A percentile compares a stretch with the other conserved stretches of the same genome.
Evolutionary conservation across 1,140 invertebrate genomes (phyloP).

Genomic region (Physella acuta): DNA sequence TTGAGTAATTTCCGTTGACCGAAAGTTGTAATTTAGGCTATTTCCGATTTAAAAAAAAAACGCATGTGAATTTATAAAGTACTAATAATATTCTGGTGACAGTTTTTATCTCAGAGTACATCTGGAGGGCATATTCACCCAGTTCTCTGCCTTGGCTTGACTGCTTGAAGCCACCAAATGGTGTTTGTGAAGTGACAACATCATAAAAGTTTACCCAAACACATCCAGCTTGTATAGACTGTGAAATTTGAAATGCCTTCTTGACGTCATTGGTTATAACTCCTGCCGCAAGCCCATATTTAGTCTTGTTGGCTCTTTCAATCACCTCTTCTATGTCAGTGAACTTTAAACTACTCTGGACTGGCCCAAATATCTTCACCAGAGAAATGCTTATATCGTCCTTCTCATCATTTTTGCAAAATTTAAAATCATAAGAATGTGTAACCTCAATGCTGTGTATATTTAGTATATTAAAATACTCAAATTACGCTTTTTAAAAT

Average conservation of each 20-base stretch:
- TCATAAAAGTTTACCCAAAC: slow-evolving; percentile 88
- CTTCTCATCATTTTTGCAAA: too few species aligned
- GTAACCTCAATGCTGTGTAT: too few species aligned
- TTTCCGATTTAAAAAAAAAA: too few species aligned
- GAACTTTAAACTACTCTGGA: slow-evolving; percentile 86
- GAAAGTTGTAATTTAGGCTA: too few species aligned
- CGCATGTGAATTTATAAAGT: too few species aligned
- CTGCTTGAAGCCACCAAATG: slow-evolving; percentile 85
- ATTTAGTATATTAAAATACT: too few species aligned
- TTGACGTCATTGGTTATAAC: slow-evolving; percentile 86
- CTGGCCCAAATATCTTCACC: slow-evolving; percentile 87
- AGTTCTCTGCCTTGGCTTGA: slow-evolving; percentile 88
- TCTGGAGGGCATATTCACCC: slow-evolving; percentile 31
- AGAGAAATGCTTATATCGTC: too few species aligned
- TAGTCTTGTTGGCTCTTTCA: slow-evolving; percentile 81
- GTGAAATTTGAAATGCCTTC: slow-evolving; percentile 60
- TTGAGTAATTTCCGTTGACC: too few species aligned
- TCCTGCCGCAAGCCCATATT: slow-evolving; percentile 86
- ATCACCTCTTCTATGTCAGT: slow-evolving; percentile 84
- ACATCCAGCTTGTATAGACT: slow-evolving; percentile 76
- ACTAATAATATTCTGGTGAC: too few species aligned
- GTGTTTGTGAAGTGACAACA: slow-evolving; percentile 71
- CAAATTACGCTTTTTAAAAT: too few species aligned
- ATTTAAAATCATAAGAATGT: too few species aligned
- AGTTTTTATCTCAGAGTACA: slow-evolving; percentile 36